phyloP scores from a whole-genome alignment of 2,113 vertebrate species.

The Zosterops lateralis region DNA sequence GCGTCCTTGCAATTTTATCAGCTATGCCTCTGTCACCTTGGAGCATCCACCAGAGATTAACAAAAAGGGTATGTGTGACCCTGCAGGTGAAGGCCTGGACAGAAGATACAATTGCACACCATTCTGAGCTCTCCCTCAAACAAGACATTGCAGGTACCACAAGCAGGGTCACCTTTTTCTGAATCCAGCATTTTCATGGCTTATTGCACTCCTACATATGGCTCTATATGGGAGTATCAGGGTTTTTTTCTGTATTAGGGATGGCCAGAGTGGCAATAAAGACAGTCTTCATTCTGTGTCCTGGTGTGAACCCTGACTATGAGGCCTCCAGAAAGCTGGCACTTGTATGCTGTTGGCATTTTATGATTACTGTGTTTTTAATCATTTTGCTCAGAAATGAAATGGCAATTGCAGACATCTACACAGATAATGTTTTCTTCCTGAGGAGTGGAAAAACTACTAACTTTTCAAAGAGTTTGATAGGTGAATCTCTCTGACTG shows the following conservation, averaged over 20 bases:
- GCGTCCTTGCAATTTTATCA: not conserved
- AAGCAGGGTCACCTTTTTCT: not conserved
- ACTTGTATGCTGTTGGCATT: not conserved
- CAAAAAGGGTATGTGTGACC: not conserved
- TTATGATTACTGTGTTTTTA: conserved; percentile 9
- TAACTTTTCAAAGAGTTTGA: conserved; percentile 17
- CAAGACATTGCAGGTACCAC: not conserved
- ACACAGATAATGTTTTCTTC: conserved; percentile 29
- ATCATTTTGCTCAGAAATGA: conserved; percentile 32
- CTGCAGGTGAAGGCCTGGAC: not conserved
- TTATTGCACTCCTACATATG: not conserved
- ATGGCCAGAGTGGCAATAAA: not conserved
- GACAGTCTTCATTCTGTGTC: not conserved
- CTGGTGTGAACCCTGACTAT: conserved; percentile 10
- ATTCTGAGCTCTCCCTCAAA: not conserved
- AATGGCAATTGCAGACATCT: conserved; percentile 42
- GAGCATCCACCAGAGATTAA: not conserved
- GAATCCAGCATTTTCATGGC: not conserved
- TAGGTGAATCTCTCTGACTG: not conserved
- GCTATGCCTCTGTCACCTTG: not conserved
- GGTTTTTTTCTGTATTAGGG: not conserved
- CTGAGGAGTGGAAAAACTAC: conserved; percentile 27
- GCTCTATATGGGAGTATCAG: not conserved
- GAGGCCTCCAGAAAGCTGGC: conserved; percentile 1
- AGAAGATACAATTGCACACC: not conserved